These are phyloP conservation scores for Vimba vimba DNA, from an alignment of 2,113 vertebrate genomes.

Conservation along the genomic window DNA sequence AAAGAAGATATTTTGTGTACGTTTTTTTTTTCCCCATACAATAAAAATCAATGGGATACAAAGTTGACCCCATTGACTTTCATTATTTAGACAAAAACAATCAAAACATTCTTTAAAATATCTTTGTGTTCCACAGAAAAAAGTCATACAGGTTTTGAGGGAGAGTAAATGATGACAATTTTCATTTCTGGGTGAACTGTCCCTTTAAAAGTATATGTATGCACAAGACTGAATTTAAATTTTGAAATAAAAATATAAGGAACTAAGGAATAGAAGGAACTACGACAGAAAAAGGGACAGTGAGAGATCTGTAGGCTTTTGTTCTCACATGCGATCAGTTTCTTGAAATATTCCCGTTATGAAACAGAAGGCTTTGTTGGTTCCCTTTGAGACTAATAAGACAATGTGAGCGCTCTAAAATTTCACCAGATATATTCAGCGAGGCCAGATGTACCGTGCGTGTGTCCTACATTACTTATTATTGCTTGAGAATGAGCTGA, in stretches of 20 bases:
- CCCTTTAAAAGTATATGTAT: background rate
- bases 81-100: background rate
- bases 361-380: background rate
- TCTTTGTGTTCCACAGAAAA: background rate
- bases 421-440: slow-evolving; percentile 11
- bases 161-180: background rate
- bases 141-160: background rate
- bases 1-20: background rate
- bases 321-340: background rate
- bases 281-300: background rate
- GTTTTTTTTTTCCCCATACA: background rate
- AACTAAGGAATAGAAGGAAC: background rate
- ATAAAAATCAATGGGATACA: background rate
- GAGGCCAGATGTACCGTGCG: slow-evolving; percentile 9
- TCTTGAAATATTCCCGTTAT: background rate
- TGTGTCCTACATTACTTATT: slow-evolving; percentile 15
- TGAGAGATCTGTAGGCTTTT: background rate
- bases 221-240: background rate
- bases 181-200: background rate
- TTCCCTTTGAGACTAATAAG: slow-evolving; percentile 19
- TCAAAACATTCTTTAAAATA: background rate
- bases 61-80: background rate
- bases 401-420: background rate
- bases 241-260: background rate
- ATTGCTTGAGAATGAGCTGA: slow-evolving; percentile 3